Base-by-base conservation (phyloP, 2,113 vertebrate species). In the Dicerorhinus sumatrensis region DNA sequence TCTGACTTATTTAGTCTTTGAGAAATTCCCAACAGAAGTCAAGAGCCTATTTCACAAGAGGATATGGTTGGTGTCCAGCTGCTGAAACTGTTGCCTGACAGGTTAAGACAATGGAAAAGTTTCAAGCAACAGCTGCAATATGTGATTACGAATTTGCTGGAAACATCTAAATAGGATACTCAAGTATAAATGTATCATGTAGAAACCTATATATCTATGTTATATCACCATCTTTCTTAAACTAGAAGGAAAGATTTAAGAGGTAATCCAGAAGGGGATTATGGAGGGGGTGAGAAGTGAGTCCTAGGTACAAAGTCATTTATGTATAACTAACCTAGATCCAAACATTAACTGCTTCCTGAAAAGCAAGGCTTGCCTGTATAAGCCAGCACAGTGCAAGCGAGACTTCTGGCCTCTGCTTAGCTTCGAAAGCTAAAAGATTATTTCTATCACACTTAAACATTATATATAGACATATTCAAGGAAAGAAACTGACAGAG, bases 41-140 rank as follows among this genome's bases (percentile, higher is more conserved):
- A 89, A 81, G 29, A 96, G 33, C 23, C 36, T 72, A 39, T 94
- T 95, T 84, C 80, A 86, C 69, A 95, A 92, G 63, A 91, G 63
- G 29, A 87, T 29, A 70, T 58, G 39, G 48, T 18, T 89, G 48
- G 36, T 76, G 3, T 69, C 54, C 27, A 77, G 60, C 60, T 33
- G 27, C n/a, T 80, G 29, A 54, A 63, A 73, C 51, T 76, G 10
- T 0, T 83, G 77, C 46, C 51, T 89, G 31, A 79, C 36, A 90
- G 80, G 21, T 60, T 75, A 69, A 72, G 58, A 7, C 72, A 82
- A 85, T 1, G 4, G 27, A 56, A 63, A 76, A n/a, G 21, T 80
- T 63, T 91, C 62, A 51, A 70, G 54, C 58, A 92, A 76, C 10
- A 75, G 33, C 9, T 69, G 77, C 48, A 95, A 62, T 11, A 65